phyloP scores from a whole-genome alignment of 2,113 vertebrate species.

The Ciconia maguari region DNA sequence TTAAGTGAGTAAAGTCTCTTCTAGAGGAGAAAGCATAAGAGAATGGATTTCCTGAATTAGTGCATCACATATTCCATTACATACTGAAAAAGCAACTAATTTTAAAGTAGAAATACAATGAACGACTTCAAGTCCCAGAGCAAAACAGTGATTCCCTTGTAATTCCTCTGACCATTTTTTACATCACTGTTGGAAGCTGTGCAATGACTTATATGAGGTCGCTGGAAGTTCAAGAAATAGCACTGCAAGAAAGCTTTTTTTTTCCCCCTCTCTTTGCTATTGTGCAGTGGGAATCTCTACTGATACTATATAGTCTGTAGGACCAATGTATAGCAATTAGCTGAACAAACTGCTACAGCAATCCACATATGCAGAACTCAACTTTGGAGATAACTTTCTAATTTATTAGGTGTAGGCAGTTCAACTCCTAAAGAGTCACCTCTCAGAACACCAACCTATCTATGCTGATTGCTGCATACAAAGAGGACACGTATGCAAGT shows the following conservation, averaged over 20 bases:
- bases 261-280: background rate
- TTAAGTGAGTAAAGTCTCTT: slow-evolving; percentile 89
- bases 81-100: background rate
- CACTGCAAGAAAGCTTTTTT: background rate
- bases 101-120: background rate
- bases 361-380: background rate
- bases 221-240: background rate
- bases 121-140: background rate
- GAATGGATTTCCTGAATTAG: background rate
- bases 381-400: background rate
- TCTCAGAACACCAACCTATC: background rate
- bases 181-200: background rate
- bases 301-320: accelerated
- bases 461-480: background rate
- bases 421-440: background rate
- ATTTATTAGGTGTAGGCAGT: background rate
- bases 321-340: background rate
- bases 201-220: background rate
- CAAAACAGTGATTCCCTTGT: background rate
- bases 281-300: background rate
- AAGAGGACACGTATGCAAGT: accelerated
- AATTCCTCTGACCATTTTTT: background rate
- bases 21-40: slow-evolving; percentile 72
- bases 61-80: background rate
- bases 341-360: background rate